Base-by-base conservation (phyloP, 1,140 invertebrate genomes). In the Lutraria rhynchaena region DNA sequence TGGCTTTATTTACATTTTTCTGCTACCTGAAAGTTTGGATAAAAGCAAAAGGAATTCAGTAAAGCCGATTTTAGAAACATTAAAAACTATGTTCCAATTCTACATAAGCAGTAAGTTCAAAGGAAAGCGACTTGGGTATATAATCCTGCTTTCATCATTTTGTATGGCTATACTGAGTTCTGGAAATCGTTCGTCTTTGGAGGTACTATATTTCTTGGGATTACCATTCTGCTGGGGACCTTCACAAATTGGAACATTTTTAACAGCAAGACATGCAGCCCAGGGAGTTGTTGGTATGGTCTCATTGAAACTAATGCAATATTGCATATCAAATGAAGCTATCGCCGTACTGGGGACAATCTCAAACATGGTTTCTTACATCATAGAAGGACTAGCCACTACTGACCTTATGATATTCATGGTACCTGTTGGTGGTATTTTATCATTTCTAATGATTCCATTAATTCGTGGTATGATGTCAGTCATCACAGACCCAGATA, bases 191-290 rank as follows among this genome's bases (percentile, higher is more conserved):
- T 51, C 35, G 3, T 41, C 9, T 35, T 55, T 71, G 27, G 69
- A 71, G 22, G 57, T 51, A 0, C 41, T 71, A 9, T 71, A 71
- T 29, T 53, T 71, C 35, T 51, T 71, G 1, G 69, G 69, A 22
- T 51, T 51, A 35, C 69, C 69, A 37, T 71, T 71, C 31, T 71
- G 69, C 29, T 71, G 69, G 69, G 69, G 49, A 55, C 69, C 69
- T n/a, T 53, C 69, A 1, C 46, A 57, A 22, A 71, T 71, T 3
- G 69, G 69, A 22, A 33, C 51, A n/a, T 71, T 71, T 57, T 3
- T 49, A 17, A 55, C 27, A 19, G 49, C 49, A 9, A 58, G 49
- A 22, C 37, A 55, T 41, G 69, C 51, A 3, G 49, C 51, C 2
- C 51, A 51, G 22, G 53, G 69, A 3, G 22, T 71, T 22, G 37